Conservation (phyloP, 64 coral and sea anemone species). For the Catalaphyllia jardinei region DNA sequence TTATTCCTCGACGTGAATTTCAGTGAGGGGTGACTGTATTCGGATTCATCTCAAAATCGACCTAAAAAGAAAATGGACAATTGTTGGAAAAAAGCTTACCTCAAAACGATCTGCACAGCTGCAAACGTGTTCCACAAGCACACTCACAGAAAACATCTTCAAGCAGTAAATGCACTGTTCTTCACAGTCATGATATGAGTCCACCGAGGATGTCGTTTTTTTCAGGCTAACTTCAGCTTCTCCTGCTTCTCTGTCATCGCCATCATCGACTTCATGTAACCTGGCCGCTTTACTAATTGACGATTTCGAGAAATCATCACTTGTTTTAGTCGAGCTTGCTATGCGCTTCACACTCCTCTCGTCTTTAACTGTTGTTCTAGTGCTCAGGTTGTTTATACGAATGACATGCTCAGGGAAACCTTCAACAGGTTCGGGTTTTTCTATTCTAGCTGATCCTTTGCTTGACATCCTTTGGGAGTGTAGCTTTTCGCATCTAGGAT, state of each 20-base stretch:
- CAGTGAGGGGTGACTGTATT: too few relatives aligned
- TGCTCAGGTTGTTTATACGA: neutral
- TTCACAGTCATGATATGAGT: slow-evolving; percentile 41
- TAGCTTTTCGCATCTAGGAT: neutral
- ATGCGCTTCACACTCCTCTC: neutral
- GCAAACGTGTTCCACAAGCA: slow-evolving; percentile 48
- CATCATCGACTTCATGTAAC: neutral
- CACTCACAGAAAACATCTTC: slow-evolving; percentile 46
- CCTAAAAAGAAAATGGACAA: too few relatives aligned
- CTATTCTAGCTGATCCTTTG: neutral
- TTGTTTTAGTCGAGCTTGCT: neutral
- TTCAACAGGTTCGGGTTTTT: neutral
- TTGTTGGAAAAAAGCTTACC: neutral
- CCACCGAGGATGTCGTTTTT: slow-evolving; percentile 26
- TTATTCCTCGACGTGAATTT: too few relatives aligned
- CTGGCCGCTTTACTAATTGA: neutral
- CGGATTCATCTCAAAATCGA: too few relatives aligned
- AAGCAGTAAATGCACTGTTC: slow-evolving; percentile 56
- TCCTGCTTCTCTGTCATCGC: neutral
- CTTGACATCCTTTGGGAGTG: neutral
- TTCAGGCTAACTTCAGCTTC: neutral
- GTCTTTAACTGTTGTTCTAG: neutral
- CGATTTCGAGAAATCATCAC: neutral
- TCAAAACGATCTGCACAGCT: slow-evolving; percentile 4
- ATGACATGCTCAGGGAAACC: too few relatives aligned